Percentiles rank a stretch among this genome's conserved stretches.
These are phyloP conservation scores for Hoplodrina blanda DNA, from an alignment of 2,888 invertebrate genomes.

Conservation along the genomic window DNA sequence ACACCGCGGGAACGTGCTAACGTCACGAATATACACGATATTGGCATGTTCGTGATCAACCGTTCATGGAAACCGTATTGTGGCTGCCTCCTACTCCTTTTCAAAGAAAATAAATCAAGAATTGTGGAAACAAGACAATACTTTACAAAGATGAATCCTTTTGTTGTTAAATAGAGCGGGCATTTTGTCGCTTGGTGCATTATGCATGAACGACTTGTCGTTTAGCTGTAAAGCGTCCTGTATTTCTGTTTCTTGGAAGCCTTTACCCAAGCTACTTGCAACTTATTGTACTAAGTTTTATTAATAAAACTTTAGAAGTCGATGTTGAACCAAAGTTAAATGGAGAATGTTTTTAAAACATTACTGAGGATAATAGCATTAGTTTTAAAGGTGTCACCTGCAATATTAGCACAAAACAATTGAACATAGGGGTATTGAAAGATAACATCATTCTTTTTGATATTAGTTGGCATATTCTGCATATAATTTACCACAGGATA, in stretches of 20 bases:
- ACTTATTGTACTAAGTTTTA: no score
- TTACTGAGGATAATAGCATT: no score
- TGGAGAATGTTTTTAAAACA: no score
- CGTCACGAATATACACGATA: conserved; percentile 46
- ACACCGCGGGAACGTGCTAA: conserved; percentile 24
- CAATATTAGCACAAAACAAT: no score
- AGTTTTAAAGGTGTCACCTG: no score
- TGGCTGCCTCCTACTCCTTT: background rate
- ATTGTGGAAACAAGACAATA: background rate
- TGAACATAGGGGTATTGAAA: no score
- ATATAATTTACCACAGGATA: no score
- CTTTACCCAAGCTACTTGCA: background rate
- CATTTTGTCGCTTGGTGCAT: background rate
- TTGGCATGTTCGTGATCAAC: conserved; percentile 21
- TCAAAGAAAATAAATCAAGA: background rate
- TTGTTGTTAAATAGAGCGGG: background rate
- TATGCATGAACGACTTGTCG: background rate
- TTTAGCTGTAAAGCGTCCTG: background rate
- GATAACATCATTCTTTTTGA: no score
- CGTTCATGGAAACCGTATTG: background rate
- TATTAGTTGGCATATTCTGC: no score
- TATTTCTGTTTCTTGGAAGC: background rate
- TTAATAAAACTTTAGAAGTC: no score
- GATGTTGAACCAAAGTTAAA: no score
- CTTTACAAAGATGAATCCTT: background rate